A percentile compares a stretch with the other conserved stretches of the same genome.
Evolutionary conservation across 2,797 vertebrate species (phyloP).

Genomic region (Sebastes aleutianus): DNA sequence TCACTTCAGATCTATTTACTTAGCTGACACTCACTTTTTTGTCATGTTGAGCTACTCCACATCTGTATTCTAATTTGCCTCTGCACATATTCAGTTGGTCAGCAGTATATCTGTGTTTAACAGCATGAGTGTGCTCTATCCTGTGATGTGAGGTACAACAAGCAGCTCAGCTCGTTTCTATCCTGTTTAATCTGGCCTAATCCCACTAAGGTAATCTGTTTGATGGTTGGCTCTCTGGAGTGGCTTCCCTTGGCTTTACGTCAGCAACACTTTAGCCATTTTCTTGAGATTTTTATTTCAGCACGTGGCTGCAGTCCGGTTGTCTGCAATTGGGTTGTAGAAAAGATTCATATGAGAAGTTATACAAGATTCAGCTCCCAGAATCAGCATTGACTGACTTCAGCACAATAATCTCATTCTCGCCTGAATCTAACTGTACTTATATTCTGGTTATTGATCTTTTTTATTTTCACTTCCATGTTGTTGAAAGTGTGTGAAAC

Average conservation of each 20-base stretch:
- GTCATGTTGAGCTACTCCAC: background rate
- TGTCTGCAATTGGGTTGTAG: background rate
- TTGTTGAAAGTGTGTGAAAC: background rate
- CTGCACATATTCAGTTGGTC: background rate
- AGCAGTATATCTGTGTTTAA: background rate
- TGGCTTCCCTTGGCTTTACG: conserved; percentile 11
- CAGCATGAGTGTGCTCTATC: background rate
- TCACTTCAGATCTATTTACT: background rate
- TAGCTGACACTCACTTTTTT: background rate
- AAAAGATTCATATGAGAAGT: conserved; percentile 4
- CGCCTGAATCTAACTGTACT: background rate
- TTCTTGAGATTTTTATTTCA: conserved; percentile 13
- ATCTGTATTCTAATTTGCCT: conserved; percentile 2
- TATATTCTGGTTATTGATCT: background rate
- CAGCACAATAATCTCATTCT: background rate
- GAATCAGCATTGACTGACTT: background rate
- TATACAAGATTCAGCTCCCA: background rate
- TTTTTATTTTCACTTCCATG: background rate
- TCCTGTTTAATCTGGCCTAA: conserved; percentile 49
- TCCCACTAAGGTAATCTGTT: conserved; percentile 47
- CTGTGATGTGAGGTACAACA: conserved; percentile 16
- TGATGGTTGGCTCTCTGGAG: conserved; percentile 1
- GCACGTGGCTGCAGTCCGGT: background rate
- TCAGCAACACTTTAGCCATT: background rate
- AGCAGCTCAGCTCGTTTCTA: conserved; percentile 29